Conservation (phyloP, 2,888 invertebrate genomes). For the Pandemis heparana region DNA sequence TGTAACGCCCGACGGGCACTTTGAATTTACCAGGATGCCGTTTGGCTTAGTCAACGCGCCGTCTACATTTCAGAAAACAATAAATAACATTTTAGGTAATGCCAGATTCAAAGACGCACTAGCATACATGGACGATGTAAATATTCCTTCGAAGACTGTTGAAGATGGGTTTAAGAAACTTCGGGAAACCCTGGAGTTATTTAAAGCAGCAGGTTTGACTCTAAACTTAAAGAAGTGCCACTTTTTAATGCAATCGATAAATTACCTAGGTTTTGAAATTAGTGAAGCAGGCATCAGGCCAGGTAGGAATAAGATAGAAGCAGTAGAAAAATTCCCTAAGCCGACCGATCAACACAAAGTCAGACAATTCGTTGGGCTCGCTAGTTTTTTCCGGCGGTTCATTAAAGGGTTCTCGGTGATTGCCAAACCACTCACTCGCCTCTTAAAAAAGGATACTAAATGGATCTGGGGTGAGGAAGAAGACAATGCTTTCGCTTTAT, state of each 20-base stretch:
- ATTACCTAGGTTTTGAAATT: constrained; percentile 32
- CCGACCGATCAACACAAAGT: constrained; percentile 49
- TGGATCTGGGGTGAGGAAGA: constrained; percentile 18
- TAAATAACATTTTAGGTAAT: constrained; percentile 1
- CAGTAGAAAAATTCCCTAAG: constrained; percentile 48
- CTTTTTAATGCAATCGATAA: constrained; percentile 22
- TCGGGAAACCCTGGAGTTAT: background rate
- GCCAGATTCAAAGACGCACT: background rate
- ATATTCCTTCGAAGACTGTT: background rate
- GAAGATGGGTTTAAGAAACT: constrained; percentile 3
- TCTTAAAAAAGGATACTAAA: no score
- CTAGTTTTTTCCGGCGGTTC: constrained; percentile 51
- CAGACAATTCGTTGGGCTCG: constrained; percentile 50
- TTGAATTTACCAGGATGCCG: constrained; percentile 44
- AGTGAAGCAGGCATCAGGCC: constrained; percentile 34
- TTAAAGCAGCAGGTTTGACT: constrained; percentile 16
- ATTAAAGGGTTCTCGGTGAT: constrained; percentile 43
- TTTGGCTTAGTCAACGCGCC: constrained; percentile 45
- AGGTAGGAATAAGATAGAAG: constrained; percentile 38
- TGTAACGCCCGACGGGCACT: constrained; percentile 43
- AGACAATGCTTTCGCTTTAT: constrained; percentile 23
- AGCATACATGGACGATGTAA: constrained; percentile 29
- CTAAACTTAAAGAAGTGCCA: constrained; percentile 26
- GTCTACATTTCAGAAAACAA: background rate
- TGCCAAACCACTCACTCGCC: constrained; percentile 14